Conservation (phyloP, 1,140 invertebrate species). For the Hermetia illucens region DNA sequence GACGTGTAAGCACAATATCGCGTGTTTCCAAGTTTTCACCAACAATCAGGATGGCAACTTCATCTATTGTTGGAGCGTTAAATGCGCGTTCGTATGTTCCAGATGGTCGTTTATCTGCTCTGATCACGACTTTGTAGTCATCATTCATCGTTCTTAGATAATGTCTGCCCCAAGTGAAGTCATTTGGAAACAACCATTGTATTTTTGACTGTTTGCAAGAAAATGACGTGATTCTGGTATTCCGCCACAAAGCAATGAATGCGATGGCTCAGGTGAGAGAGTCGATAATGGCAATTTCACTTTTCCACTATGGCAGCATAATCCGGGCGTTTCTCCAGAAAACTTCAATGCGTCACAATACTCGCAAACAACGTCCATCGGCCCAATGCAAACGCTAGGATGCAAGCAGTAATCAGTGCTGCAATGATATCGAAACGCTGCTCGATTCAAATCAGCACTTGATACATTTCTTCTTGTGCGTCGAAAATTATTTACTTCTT, state of each 20-base stretch:
- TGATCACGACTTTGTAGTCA: slow-evolving; percentile 23
- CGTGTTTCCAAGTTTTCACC: too few species aligned
- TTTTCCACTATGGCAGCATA: slow-evolving; percentile 7
- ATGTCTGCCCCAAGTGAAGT: too few species aligned
- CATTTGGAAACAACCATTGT: too few species aligned
- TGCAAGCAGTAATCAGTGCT: slow-evolving; percentile 23
- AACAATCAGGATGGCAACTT: too few species aligned
- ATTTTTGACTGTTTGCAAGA: slow-evolving; percentile 16
- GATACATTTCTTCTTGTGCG: slow-evolving; percentile 21
- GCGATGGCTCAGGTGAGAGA: slow-evolving; percentile 9
- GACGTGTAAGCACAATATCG: too few species aligned
- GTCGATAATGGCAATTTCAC: slow-evolving; percentile 10
- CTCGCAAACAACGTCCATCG: slow-evolving; percentile 3
- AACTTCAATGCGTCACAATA: slow-evolving; percentile 5
- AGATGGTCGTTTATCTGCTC: slow-evolving; percentile 10
- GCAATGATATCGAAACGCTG: slow-evolving; percentile 22
- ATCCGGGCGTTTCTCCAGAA: slow-evolving; percentile 3
- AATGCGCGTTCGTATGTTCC: slow-evolving; percentile 21
- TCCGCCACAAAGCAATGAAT: slow-evolving; percentile 24
- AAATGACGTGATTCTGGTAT: slow-evolving; percentile 24
- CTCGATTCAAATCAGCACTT: slow-evolving; percentile 19
- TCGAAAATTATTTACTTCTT: slow-evolving; percentile 21
- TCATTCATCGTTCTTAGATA: too few species aligned
- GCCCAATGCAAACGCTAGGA: slow-evolving; percentile 14
- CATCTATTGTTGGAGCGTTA: too few species aligned